phyloP scores from a whole-genome alignment of 2,113 vertebrate genomes.

The Myotis brandtii region DNA sequence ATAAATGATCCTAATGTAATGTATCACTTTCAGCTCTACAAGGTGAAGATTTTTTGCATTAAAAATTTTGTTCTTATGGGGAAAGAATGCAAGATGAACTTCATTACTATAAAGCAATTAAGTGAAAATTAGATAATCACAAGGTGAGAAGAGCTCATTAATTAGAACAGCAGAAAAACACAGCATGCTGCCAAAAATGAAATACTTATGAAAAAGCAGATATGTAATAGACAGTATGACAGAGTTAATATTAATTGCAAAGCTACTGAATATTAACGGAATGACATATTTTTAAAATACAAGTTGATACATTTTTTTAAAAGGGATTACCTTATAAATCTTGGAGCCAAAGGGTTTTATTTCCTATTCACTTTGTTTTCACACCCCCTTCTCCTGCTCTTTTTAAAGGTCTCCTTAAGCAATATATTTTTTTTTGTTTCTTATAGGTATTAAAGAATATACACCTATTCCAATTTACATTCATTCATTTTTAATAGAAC shows the following conservation, averaged over 20 bases:
- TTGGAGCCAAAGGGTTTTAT: background rate
- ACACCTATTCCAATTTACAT: background rate
- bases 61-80: background rate
- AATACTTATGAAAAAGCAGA: conserved; percentile 13
- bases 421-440: background rate
- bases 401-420: background rate
- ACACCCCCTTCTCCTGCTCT: background rate
- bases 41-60: background rate
- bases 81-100: conserved; percentile 35
- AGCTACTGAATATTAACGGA: conserved; percentile 23
- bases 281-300: conserved; percentile 12
- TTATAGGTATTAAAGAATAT: background rate
- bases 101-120: conserved; percentile 62
- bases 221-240: background rate
- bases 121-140: conserved; percentile 65
- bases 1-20: background rate
- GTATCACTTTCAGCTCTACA: background rate
- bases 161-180: conserved; percentile 53
- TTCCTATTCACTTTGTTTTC: background rate
- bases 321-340: background rate
- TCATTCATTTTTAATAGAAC: conserved; percentile 37
- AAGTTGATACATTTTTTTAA: background rate
- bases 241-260: conserved; percentile 36
- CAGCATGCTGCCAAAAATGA: conserved; percentile 8
- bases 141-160: conserved; percentile 62